Evolutionary conservation across 2,113 vertebrate species (phyloP).

Genomic region (Alectura lathami): DNA sequence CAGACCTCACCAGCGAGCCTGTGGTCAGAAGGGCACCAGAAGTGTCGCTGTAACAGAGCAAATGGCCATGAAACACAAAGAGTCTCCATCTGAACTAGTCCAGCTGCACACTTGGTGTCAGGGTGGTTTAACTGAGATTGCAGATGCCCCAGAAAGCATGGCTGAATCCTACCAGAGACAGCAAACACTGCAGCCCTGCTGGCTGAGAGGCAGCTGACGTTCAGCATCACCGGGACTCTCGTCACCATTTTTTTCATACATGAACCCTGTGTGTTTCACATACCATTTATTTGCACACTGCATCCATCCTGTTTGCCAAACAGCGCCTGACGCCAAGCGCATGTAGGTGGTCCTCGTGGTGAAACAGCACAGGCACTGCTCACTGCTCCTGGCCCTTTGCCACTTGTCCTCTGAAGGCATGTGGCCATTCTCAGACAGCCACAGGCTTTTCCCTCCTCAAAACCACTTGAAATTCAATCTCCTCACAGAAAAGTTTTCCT

Average conservation of each 20-base stretch:
- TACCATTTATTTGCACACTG: background rate
- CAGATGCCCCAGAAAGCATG: background rate
- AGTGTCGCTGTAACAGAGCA: background rate
- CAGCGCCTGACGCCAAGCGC: fast-evolving
- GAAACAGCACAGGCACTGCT: background rate
- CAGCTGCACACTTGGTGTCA: background rate
- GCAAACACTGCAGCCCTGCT: background rate
- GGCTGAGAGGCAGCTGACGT: background rate
- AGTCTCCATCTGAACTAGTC: background rate
- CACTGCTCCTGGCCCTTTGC: background rate
- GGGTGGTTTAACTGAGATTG: background rate
- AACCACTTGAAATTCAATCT: background rate
- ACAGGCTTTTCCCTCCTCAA: background rate
- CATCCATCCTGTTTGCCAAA: background rate
- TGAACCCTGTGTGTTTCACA: background rate
- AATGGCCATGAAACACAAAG: background rate
- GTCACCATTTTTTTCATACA: background rate
- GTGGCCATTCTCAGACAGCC: background rate
- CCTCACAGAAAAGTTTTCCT: background rate
- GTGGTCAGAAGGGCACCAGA: background rate
- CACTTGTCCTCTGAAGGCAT: background rate
- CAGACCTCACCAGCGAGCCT: background rate
- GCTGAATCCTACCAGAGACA: background rate
- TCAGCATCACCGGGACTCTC: background rate
- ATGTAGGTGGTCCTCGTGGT: background rate